Evolutionary conservation across 2,888 invertebrate genomes (phyloP), one percentile per base, ranked within the genome.

Genomic region (Digitonthophagus gazella): DNA sequence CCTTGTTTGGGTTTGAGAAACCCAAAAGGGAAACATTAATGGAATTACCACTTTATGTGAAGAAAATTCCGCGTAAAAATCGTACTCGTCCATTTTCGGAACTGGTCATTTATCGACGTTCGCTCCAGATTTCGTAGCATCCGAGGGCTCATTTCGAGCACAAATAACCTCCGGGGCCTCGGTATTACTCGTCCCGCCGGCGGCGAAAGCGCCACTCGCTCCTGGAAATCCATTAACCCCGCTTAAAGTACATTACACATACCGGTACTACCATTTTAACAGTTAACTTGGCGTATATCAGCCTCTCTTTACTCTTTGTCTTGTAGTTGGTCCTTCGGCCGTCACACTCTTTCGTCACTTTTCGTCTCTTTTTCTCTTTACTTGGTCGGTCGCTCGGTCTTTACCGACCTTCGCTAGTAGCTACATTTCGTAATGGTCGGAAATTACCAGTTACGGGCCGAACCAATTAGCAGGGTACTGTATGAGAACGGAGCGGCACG

Each of bases 361-460:
- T n/a, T n/a, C n/a, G n/a, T n/a, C n/a, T n/a, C n/a, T n/a, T n/a
- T n/a, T n/a, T n/a, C n/a, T n/a, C n/a, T n/a, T n/a, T n/a, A n/a
- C n/a, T n/a, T n/a, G n/a, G n/a, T n/a, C n/a, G n/a, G n/a, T n/a
- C n/a, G n/a, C n/a, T n/a, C n/a, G 76, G 74, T 76, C 76, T 74
- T 76, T 76, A 76, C 76, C 73, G 75, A 70, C 74, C 74, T 11
- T 44, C 11, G 11, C 28, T 44, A 73, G 75, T 75, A 75, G 76
- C 74, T 8, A 44, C 28, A 44, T 44, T 73, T 74, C 74, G 74
- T 76, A 76, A 76, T 75, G 74, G 75, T 75, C 75, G 75, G 75
- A 76, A 76, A 76, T 76, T 74, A 76, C 76, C 75, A 73, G 76
- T 76, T 76, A 76, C 75, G 72, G 74, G 74, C 72, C 11, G 28